phyloP scores from a whole-genome alignment of 1,140 invertebrate species.

The Diabrotica undecimpunctata region DNA sequence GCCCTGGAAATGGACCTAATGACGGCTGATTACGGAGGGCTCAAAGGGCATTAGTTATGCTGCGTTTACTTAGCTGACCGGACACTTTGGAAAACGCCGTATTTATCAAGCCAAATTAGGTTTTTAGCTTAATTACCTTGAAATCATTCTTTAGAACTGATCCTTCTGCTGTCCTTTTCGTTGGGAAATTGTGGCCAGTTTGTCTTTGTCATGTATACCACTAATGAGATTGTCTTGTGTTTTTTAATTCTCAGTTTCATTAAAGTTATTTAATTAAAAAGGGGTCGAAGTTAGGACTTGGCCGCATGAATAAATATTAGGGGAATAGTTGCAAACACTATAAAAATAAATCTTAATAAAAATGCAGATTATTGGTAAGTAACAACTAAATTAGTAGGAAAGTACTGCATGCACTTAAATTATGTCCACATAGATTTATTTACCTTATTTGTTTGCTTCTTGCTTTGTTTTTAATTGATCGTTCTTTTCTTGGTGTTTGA shows the following conservation, averaged over 20 bases:
- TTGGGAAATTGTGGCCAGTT: neutral
- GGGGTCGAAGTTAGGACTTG: too few relatives aligned
- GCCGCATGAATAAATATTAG: too few relatives aligned
- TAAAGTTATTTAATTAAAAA: too few relatives aligned
- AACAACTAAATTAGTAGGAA: too few relatives aligned
- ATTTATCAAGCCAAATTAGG: neutral
- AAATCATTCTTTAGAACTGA: neutral
- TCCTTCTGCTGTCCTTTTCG: neutral
- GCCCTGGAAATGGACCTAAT: neutral
- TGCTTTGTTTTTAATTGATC: too few relatives aligned
- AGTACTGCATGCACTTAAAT: too few relatives aligned
- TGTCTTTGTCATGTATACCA: neutral
- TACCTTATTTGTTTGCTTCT: too few relatives aligned
- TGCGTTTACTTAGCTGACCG: neutral
- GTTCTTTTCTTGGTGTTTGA: too few relatives aligned
- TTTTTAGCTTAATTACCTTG: conserved; percentile 2
- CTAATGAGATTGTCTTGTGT: neutral
- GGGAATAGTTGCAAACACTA: too few relatives aligned
- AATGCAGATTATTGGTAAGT: too few relatives aligned
- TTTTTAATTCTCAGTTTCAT: neutral
- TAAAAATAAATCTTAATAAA: too few relatives aligned
- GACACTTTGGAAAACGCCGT: neutral
- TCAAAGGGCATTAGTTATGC: conserved; percentile 2
- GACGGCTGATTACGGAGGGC: neutral
- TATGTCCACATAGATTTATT: too few relatives aligned